Conservation (phyloP, 2,888 invertebrate genomes). For the Oscheius sp. region DNA sequence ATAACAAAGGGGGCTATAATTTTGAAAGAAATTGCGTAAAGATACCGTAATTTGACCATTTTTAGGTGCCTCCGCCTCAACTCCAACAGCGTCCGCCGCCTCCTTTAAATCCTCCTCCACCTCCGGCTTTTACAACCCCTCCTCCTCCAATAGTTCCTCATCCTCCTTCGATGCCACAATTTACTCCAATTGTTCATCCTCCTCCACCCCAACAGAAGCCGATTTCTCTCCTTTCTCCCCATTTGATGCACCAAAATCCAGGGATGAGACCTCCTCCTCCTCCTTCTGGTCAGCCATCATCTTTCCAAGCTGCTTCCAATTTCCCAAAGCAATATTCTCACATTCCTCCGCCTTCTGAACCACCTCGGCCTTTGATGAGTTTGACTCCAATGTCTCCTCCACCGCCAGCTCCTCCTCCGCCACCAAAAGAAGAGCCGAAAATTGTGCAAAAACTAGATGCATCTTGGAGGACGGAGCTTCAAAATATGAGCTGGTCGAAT, state of each 20-base stretch:
- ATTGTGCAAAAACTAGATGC: conserved; percentile 1
- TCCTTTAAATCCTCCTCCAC: background rate
- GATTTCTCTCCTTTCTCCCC: no score
- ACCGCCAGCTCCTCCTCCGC: background rate
- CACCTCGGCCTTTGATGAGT: background rate
- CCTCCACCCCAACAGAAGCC: background rate
- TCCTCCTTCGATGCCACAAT: conserved; percentile 2
- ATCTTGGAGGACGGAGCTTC: no score
- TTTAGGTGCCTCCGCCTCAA: background rate
- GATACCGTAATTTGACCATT: no score
- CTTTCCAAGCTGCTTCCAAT: no score
- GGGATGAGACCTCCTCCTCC: background rate
- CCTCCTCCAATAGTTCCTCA: conserved; percentile 5
- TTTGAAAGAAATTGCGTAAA: no score
- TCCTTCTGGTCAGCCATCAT: background rate
- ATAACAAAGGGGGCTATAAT: no score
- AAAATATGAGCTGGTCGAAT: background rate
- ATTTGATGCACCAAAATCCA: background rate
- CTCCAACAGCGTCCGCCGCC: background rate
- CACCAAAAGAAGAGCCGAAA: background rate
- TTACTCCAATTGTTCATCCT: background rate
- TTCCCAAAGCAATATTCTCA: no score
- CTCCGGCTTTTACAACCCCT: no score
- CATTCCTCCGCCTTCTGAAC: background rate
- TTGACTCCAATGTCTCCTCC: background rate